Conservation (phyloP, 2,113 vertebrate species). For the Pelobates fuscus region DNA sequence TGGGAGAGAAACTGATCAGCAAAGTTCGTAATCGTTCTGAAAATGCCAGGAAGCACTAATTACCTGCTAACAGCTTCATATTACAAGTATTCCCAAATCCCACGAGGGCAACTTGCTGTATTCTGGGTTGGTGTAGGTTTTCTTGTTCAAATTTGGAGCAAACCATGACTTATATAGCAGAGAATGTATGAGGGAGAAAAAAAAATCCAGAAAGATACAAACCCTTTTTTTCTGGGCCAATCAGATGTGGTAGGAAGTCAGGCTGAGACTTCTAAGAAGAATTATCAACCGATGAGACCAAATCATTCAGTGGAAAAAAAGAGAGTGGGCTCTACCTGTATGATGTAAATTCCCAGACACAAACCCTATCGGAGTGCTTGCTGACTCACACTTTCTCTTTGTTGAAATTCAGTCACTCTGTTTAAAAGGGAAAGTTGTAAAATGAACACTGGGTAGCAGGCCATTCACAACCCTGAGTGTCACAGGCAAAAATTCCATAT, state of each 20-base stretch:
- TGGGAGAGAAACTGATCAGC: neutral
- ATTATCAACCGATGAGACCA: too few species aligned
- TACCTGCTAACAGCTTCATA: constrained; percentile 42
- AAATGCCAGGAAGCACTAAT: constrained; percentile 8
- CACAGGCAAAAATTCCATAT: too few species aligned
- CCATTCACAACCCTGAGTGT: too few species aligned
- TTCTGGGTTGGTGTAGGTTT: constrained; percentile 15
- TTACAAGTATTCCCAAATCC: constrained; percentile 24
- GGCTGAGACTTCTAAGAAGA: too few species aligned
- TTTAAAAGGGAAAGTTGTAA: too few species aligned
- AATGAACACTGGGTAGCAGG: too few species aligned
- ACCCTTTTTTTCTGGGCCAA: constrained; percentile 29
- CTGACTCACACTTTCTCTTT: too few species aligned
- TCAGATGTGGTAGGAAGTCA: constrained; percentile 22
- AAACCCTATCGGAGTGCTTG: too few species aligned
- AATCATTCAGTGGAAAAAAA: too few species aligned
- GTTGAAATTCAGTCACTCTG: too few species aligned
- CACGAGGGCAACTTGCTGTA: constrained; percentile 20
- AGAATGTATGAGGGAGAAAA: constrained; percentile 9
- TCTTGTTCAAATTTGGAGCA: constrained; percentile 24
- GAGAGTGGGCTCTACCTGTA: too few species aligned
- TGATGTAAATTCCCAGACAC: too few species aligned
- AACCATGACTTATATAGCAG: constrained; percentile 43
- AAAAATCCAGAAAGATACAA: neutral
- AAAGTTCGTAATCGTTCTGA: neutral